Evolutionary conservation across 2,113 vertebrate genomes (phyloP).

Genomic region (Corvus hawaiiensis): DNA sequence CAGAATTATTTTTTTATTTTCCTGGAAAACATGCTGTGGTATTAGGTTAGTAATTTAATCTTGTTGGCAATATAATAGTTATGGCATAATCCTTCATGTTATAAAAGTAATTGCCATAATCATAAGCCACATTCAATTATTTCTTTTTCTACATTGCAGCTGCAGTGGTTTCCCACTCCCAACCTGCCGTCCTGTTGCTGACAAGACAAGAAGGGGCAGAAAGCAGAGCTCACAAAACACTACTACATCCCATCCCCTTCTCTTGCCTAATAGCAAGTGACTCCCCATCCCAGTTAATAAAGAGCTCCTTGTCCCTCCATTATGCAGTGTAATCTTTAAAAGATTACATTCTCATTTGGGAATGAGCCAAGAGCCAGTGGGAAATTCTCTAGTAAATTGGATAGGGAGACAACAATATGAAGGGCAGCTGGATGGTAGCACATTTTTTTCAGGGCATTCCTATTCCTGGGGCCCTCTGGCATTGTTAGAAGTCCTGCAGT

Average conservation of each 20-base stretch:
- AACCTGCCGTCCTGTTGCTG: background rate
- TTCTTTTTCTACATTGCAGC: background rate
- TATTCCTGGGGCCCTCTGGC: conserved; percentile 35
- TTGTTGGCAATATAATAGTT: background rate
- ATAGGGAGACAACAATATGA: conserved; percentile 58
- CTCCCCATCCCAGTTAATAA: conserved; percentile 61
- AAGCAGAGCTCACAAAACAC: background rate
- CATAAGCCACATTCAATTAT: background rate
- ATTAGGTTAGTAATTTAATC: conserved; percentile 5
- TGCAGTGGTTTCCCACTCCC: background rate
- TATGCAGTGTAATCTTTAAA: conserved; percentile 66
- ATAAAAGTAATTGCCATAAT: background rate
- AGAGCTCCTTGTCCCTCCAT: conserved; percentile 65
- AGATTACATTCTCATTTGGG: conserved; percentile 67
- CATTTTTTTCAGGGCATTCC: conserved; percentile 61
- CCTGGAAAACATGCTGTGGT: background rate
- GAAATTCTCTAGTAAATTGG: conserved; percentile 68
- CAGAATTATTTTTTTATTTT: background rate
- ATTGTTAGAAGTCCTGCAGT: conserved; percentile 36
- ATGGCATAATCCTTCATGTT: background rate
- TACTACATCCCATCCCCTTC: conserved; percentile 15
- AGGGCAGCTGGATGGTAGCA: conserved; percentile 53
- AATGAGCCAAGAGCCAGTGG: conserved; percentile 67
- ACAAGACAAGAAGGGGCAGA: background rate
- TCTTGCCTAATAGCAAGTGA: conserved; percentile 59